Evolutionary conservation across 2,113 vertebrate genomes (phyloP).

Genomic region (Thamnophis sirtalis): DNA sequence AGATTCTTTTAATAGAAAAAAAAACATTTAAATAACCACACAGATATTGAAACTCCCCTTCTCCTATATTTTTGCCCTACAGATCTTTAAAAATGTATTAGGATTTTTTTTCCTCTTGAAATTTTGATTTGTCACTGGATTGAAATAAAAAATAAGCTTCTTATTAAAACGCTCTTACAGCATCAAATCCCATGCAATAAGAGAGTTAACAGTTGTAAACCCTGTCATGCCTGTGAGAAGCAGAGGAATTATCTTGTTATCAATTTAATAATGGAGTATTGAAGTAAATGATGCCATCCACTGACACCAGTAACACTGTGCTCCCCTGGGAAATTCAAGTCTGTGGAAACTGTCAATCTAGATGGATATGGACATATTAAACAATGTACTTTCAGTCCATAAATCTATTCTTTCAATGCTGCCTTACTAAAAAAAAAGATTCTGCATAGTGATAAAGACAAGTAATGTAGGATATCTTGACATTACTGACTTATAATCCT

Average conservation of each 20-base stretch:
- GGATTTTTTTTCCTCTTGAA: constrained; percentile 37
- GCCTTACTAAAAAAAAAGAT: constrained; percentile 80
- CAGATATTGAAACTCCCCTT: constrained; percentile 5
- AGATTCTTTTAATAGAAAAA: constrained; percentile 27
- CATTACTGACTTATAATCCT: constrained; percentile 68
- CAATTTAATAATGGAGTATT: constrained; percentile 83
- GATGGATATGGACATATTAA: constrained; percentile 79
- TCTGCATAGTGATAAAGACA: constrained; percentile 77
- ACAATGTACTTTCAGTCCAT: constrained; percentile 70
- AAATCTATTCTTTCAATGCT: constrained; percentile 69
- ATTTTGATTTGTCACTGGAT: constrained; percentile 56
- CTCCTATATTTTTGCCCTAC: constrained; percentile 7
- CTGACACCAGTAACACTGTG: constrained; percentile 76
- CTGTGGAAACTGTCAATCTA: constrained; percentile 79
- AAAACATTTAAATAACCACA: background rate
- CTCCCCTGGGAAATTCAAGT: constrained; percentile 89
- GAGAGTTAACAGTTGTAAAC: constrained; percentile 75
- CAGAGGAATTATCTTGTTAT: constrained; percentile 87
- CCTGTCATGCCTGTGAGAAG: constrained; percentile 76
- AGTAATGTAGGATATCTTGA: constrained; percentile 69
- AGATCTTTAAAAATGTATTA: constrained; percentile 27
- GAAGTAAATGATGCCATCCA: constrained; percentile 82
- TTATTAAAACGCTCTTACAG: constrained; percentile 75
- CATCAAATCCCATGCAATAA: constrained; percentile 71
- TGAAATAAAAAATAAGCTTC: constrained; percentile 69